Conservation (phyloP, 1,140 invertebrate species). For the Brevipalpus yothersi region DNA sequence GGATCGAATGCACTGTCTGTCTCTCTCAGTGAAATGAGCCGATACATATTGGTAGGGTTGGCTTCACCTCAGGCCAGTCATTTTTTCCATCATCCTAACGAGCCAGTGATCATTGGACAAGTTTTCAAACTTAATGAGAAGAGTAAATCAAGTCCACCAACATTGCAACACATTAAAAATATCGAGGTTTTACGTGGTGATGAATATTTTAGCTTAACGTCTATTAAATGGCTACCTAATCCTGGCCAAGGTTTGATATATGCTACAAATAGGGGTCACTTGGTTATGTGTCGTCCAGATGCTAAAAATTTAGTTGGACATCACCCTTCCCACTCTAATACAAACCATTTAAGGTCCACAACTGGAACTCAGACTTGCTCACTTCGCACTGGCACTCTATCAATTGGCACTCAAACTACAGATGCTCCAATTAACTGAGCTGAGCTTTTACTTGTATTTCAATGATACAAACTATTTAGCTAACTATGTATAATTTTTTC, state of each 20-base stretch:
- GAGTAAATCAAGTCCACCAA: constrained; percentile 3
- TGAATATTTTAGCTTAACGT: constrained; percentile 37
- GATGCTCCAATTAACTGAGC: neutral
- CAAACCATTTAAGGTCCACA: neutral
- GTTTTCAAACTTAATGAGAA: constrained; percentile 20
- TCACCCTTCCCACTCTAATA: neutral
- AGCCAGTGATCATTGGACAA: constrained; percentile 22
- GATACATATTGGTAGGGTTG: constrained; percentile 50
- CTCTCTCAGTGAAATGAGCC: constrained; percentile 44
- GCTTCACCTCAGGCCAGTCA: constrained; percentile 28
- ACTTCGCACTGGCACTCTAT: neutral
- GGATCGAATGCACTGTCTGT: constrained; percentile 54
- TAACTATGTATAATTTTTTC: too few relatives aligned
- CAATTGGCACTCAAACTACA: neutral
- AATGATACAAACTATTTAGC: too few relatives aligned
- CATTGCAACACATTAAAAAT: constrained; percentile 29
- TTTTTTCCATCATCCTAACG: constrained; percentile 13
- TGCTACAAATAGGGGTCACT: constrained; percentile 53
- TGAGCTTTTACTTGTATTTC: too few relatives aligned
- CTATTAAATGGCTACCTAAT: constrained; percentile 51
- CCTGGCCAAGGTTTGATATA: constrained; percentile 58
- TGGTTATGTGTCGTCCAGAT: constrained; percentile 30
- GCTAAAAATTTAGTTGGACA: neutral
- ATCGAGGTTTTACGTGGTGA: constrained; percentile 27
- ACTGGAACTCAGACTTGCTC: neutral